A percentile compares a stretch with the other conserved stretches of the same genome.
Conservation (phyloP, 2,797 vertebrate species). For the Pipistrellus kuhlii region DNA sequence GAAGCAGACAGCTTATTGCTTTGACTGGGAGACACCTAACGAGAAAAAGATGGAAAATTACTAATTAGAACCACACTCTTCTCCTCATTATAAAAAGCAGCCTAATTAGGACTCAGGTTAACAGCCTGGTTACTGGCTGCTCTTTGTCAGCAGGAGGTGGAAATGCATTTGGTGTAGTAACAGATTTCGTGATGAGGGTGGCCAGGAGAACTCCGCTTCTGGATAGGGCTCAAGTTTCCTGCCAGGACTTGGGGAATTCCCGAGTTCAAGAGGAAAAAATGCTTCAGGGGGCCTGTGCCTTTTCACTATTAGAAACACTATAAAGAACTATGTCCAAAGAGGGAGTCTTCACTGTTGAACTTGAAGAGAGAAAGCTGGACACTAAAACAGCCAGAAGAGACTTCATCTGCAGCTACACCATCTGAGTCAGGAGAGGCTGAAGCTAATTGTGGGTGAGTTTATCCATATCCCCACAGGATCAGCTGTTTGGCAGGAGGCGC, state of each 20-base stretch:
- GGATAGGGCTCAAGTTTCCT: slow-evolving; percentile 10
- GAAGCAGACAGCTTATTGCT: background rate
- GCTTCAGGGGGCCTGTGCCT: background rate
- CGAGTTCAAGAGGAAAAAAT: background rate
- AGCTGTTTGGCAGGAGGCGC: background rate
- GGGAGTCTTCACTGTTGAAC: background rate
- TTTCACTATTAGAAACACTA: background rate
- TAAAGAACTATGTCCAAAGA: background rate
- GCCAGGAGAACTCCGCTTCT: background rate
- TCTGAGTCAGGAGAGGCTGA: background rate
- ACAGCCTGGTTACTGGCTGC: background rate
- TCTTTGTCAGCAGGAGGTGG: slow-evolving; percentile 45
- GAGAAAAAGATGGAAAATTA: slow-evolving; percentile 49
- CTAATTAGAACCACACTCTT: slow-evolving; percentile 51
- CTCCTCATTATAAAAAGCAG: slow-evolving; percentile 64
- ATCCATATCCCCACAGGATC: background rate
- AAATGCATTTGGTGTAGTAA: background rate
- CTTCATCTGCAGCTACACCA: background rate
- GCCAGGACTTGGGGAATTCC: background rate
- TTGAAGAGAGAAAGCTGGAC: background rate
- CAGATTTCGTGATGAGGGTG: background rate
- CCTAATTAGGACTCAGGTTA: slow-evolving; percentile 66
- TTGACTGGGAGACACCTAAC: slow-evolving; percentile 19
- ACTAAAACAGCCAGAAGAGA: background rate
- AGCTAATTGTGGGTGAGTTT: background rate